Evolutionary conservation across 1,140 invertebrate genomes (phyloP).

Genomic region (Dinothrombium tinctorium): DNA sequence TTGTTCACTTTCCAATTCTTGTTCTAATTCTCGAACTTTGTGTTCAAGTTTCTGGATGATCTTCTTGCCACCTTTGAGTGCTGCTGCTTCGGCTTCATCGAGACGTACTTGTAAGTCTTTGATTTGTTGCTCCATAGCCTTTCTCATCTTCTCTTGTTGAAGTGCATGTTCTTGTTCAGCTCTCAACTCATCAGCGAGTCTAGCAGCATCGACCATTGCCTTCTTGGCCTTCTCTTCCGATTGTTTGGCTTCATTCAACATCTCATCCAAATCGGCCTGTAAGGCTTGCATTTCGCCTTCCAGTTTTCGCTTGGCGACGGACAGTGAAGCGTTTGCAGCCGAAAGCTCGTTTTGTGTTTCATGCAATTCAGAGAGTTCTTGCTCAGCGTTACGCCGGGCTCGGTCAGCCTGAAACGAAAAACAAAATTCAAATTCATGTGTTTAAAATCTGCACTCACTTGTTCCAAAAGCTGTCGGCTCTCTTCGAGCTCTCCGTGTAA

Average conservation of each 20-base stretch:
- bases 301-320: slow-evolving; percentile 89
- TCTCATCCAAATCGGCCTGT: slow-evolving; percentile 86
- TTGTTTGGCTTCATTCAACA: slow-evolving; percentile 83
- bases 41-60: slow-evolving; percentile 31
- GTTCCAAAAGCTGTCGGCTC: slow-evolving; percentile 77
- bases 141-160: slow-evolving; percentile 91
- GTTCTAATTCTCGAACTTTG: slow-evolving; percentile 57
- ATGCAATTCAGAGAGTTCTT: slow-evolving; percentile 82
- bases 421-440: background rate
- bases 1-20: slow-evolving; percentile 91
- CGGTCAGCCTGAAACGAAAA: slow-evolving; percentile 40
- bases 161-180: slow-evolving; percentile 96
- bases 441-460: slow-evolving; percentile 25
- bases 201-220: slow-evolving; percentile 88
- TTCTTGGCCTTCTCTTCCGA: slow-evolving; percentile 94
- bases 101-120: slow-evolving; percentile 72
- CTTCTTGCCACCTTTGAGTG: slow-evolving; percentile 45
- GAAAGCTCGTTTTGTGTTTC: slow-evolving; percentile 88
- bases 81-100: slow-evolving; percentile 35
- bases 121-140: slow-evolving; percentile 84
- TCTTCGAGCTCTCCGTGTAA: slow-evolving; percentile 90
- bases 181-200: slow-evolving; percentile 87
- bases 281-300: slow-evolving; percentile 89
- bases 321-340: slow-evolving; percentile 69
- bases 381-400: slow-evolving; percentile 82